Conservation (phyloP, 2,113 vertebrate species). For the Malurus melanocephalus region DNA sequence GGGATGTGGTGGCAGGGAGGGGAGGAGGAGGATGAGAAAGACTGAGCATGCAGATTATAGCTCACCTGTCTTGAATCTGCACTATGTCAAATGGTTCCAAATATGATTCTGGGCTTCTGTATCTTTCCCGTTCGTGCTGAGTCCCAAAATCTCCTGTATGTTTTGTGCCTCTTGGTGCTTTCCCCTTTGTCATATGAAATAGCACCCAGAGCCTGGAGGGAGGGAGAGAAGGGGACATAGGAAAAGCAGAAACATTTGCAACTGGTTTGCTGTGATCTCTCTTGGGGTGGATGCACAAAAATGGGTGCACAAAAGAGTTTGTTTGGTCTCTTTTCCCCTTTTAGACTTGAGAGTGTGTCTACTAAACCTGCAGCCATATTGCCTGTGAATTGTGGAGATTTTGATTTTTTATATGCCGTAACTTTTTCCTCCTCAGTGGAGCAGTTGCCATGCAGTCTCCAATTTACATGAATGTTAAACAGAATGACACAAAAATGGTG, state of each 20-base stretch:
- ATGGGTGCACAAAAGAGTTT: not conserved
- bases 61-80: not conserved
- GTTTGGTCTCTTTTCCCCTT: not conserved
- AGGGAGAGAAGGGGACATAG: not conserved
- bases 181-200: not conserved
- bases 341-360: not conserved
- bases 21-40: not conserved
- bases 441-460: not conserved
- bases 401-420: not conserved
- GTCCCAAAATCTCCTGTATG: not conserved
- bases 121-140: not conserved
- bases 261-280: not conserved
- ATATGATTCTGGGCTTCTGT: not conserved
- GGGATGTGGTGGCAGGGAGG: not conserved
- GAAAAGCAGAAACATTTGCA: not conserved
- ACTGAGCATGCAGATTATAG: rapidly evolving
- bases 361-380: not conserved
- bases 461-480: not conserved
- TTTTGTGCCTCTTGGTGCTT: not conserved
- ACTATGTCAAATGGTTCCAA: not conserved
- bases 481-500: slow-evolving; percentile 16
- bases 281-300: not conserved
- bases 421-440: not conserved
- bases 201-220: not conserved
- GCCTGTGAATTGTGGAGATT: not conserved